phyloP scores from a whole-genome alignment of 2,797 vertebrate genomes.

The Neosalanx taihuensis region DNA sequence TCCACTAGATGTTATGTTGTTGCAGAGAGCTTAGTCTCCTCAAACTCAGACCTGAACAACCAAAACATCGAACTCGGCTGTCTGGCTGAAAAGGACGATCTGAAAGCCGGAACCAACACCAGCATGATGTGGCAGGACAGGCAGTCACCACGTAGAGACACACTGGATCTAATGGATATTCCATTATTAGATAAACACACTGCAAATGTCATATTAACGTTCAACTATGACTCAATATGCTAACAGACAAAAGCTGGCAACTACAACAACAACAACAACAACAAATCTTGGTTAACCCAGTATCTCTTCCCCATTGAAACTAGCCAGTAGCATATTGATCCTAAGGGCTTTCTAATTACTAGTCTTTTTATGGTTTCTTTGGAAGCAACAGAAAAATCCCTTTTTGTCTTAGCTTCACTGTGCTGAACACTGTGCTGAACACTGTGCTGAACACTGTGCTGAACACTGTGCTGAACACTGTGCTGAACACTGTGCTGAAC shows the following conservation, averaged over 20 bases:
- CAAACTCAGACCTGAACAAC: no score
- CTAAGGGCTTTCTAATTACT: slow-evolving; percentile 47
- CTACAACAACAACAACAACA: no score
- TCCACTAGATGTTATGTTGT: no score
- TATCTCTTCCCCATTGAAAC: slow-evolving; percentile 1
- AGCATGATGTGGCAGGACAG: slow-evolving; percentile 30
- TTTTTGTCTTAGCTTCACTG: slow-evolving; percentile 36
- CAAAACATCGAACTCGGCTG: background rate
- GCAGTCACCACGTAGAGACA: slow-evolving; percentile 23
- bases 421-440: no score
- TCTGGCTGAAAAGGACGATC: slow-evolving; percentile 16
- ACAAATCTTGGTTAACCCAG: background rate
- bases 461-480: background rate
- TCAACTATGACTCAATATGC: background rate
- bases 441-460: background rate
- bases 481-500: no score
- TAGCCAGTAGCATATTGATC: slow-evolving; percentile 46
- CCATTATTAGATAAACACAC: slow-evolving; percentile 20
- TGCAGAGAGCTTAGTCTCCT: no score
- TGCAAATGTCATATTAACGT: background rate
- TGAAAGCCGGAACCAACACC: slow-evolving; percentile 29
- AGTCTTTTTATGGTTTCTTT: slow-evolving; percentile 40
- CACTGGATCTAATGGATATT: slow-evolving; percentile 20
- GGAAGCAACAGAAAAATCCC: slow-evolving; percentile 30
- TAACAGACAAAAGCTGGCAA: background rate